Evolutionary conservation across 2,888 invertebrate genomes (phyloP), one percentile per base, ranked within the genome.

Genomic region (Zygothrica quintamaculata): DNA sequence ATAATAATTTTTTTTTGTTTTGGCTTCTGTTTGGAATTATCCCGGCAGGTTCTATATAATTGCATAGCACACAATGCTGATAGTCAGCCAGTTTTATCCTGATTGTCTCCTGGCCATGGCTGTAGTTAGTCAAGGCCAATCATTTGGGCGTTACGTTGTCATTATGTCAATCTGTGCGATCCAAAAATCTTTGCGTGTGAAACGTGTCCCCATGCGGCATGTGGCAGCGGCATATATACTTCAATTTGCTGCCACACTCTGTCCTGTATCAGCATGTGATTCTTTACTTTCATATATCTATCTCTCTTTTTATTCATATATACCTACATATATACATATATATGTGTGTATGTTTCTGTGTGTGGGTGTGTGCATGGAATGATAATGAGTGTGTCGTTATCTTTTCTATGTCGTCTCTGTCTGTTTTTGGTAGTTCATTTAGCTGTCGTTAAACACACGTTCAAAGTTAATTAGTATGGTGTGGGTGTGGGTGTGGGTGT

Each of bases 141-240:
- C 80, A 80, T 80, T 84, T 73, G 81, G 80, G 87, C 87, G 84
- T 80, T 73, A 42, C 73, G 65, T 60, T 87, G 87, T 81, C 87
- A 82, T 82, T 82, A 82, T 72, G 82, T 85, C 82, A 82, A 82
- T 76, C 76, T 77, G 74, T 77, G 76, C 64, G 39, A 34, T 50
- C 53, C 52, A 65, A 61, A 65, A 74, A 71, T 82, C 86, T 79
- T 62, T 46, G 66, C 65, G 47, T 55, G 65, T 42, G 64, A 67
- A 61, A 70, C 67, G 84, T 70, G 78, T 62, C 40, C 29, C 36
- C 26, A 37, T 15, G 39, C 50, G 64, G 40, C 52, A 72, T 56
- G 47, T 36, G 42, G 42, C n/a, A 9, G 29, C 29, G n/a, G n/a
- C n/a, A n/a, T n/a, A 29, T 29, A 29, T 29, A 29, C 61, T 44